phyloP scores from a whole-genome alignment of 2,888 invertebrate genomes.

The Pyralis farinalis region DNA sequence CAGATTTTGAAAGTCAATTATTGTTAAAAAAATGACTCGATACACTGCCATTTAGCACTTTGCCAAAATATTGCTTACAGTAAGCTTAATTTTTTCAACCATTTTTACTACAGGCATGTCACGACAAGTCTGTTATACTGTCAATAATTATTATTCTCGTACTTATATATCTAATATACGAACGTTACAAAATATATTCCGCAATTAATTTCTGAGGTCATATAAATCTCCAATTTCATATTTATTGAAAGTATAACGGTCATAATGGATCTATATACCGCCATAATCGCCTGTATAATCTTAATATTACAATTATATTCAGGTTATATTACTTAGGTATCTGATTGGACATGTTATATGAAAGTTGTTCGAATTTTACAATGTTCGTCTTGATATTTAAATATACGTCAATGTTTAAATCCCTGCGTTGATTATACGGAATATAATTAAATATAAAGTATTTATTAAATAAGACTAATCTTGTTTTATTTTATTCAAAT shows the following conservation, averaged over 20 bases:
- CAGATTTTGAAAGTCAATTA: conserved; percentile 28
- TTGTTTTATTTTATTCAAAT: conserved; percentile 51
- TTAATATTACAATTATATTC: too few relatives aligned
- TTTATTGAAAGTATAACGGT: too few relatives aligned
- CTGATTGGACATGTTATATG: conserved; percentile 25
- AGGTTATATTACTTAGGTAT: conserved; percentile 7
- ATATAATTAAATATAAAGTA: conserved; percentile 65
- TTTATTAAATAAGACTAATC: conserved; percentile 63
- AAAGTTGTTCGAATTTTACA: conserved; percentile 12
- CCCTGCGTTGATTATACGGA: conserved; percentile 26
- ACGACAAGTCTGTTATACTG: background rate
- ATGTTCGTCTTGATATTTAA: conserved; percentile 3
- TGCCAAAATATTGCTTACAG: conserved; percentile 26
- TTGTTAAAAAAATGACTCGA: conserved; percentile 17
- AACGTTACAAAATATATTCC: too few relatives aligned
- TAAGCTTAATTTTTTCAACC: conserved; percentile 17
- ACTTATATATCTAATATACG: too few relatives aligned
- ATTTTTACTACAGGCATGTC: conserved; percentile 9
- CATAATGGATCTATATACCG: too few relatives aligned
- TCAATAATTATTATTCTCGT: background rate
- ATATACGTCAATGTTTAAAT: conserved; percentile 30
- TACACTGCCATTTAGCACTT: conserved; percentile 63
- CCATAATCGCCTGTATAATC: too few relatives aligned
- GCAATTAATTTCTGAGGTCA: too few relatives aligned
- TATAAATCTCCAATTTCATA: too few relatives aligned